These are phyloP conservation scores for Brienomyrus longianalis DNA, from an alignment of 2,113 vertebrate genomes.

Conservation along the genomic window DNA sequence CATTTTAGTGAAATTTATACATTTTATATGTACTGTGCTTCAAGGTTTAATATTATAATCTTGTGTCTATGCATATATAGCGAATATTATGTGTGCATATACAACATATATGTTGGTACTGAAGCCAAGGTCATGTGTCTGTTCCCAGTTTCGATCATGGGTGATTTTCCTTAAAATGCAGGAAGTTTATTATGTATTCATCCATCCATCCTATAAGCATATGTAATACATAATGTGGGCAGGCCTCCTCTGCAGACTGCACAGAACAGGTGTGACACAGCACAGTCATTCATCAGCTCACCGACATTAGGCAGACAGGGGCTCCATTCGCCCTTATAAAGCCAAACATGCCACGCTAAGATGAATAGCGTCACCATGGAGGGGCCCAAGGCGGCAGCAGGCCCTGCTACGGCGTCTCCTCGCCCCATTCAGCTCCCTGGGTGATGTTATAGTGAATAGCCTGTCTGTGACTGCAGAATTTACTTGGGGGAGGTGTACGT, in stretches of 20 bases:
- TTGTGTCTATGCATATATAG: background rate
- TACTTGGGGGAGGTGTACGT: background rate
- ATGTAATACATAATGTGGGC: background rate
- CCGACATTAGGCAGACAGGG: background rate
- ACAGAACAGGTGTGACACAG: background rate
- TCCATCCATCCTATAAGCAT: background rate
- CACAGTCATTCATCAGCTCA: background rate
- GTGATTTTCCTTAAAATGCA: background rate
- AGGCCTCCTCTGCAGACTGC: background rate
- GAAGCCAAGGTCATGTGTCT: background rate
- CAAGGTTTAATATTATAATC: background rate
- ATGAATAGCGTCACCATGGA: constrained; percentile 28
- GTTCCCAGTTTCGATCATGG: background rate
- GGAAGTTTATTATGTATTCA: background rate
- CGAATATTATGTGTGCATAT: background rate
- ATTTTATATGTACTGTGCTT: background rate
- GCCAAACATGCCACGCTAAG: constrained; percentile 23
- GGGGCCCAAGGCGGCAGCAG: constrained; percentile 3
- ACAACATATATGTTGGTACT: background rate
- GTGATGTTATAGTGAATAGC: constrained; percentile 15
- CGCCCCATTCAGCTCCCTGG: background rate
- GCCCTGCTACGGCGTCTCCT: background rate
- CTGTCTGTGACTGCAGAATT: background rate
- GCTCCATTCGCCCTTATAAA: constrained; percentile 9
- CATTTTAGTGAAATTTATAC: background rate